phyloP scores from a whole-genome alignment of 1,140 invertebrate genomes.

The Anastrepha ludens region DNA sequence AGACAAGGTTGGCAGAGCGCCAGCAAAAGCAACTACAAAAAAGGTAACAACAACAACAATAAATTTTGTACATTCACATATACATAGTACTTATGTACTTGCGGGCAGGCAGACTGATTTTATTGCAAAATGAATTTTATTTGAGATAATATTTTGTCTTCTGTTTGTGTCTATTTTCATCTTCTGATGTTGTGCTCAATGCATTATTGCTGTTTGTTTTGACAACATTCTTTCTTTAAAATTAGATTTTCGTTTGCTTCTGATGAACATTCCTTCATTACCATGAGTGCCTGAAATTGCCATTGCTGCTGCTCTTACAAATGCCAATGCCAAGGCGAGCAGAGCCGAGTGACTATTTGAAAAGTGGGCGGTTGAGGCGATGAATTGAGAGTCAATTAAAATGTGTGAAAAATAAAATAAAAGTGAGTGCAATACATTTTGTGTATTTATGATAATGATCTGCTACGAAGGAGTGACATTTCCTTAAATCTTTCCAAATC shows the following conservation, averaged over 20 bases:
- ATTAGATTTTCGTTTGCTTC: background rate
- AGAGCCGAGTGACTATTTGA: background rate
- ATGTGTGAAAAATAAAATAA: background rate
- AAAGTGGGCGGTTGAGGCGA: background rate
- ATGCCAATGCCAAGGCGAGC: constrained; percentile 41
- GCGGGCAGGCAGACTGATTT: background rate
- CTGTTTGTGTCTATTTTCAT: constrained; percentile 13
- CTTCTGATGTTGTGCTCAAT: constrained; percentile 26
- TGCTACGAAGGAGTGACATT: too few relatives aligned
- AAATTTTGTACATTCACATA: background rate
- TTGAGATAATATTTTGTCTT: background rate
- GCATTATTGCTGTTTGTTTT: constrained; percentile 38
- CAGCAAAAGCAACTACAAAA: background rate
- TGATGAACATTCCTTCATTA: background rate
- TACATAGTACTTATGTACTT: background rate
- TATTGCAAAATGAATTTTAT: background rate
- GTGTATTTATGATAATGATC: too few relatives aligned
- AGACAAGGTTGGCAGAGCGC: constrained; percentile 47
- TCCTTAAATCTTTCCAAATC: too few relatives aligned
- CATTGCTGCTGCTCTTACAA: background rate
- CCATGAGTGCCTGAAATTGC: constrained; percentile 7
- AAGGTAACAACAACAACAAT: background rate
- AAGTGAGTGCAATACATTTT: too few relatives aligned
- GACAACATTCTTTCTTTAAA: constrained; percentile 29
- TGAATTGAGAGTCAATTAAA: background rate